These are phyloP conservation scores for Octomys mimax DNA, from an alignment of 2,797 vertebrate species.

Conservation along the genomic window DNA sequence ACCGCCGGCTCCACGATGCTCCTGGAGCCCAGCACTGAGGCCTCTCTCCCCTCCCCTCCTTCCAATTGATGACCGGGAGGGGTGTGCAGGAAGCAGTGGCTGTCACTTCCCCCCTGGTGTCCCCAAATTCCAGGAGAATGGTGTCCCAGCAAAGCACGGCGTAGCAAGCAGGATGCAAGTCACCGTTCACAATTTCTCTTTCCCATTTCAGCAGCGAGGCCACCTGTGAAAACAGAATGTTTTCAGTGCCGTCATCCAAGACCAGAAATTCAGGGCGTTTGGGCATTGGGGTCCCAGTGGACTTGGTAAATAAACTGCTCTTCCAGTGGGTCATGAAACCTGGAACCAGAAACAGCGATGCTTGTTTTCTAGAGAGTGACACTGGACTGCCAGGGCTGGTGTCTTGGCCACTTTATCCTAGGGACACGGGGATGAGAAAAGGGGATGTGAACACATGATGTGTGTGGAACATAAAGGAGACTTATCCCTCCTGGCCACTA, in stretches of 20 bases:
- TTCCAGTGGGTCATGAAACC: slow-evolving; percentile 7
- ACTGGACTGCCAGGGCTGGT: background rate
- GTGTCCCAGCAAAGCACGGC: background rate
- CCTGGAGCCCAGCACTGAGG: background rate
- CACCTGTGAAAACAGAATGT: slow-evolving; percentile 72
- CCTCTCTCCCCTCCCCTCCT: background rate
- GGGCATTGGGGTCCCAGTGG: slow-evolving; percentile 40
- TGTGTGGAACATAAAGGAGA: background rate
- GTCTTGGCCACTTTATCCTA: slow-evolving; percentile 14
- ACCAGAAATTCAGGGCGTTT: slow-evolving; percentile 31
- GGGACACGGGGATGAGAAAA: background rate
- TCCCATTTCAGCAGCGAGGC: slow-evolving; percentile 43
- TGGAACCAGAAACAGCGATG: slow-evolving; percentile 21
- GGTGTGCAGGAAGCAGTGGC: background rate
- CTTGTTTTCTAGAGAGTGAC: slow-evolving; percentile 65
- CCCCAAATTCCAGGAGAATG: background rate
- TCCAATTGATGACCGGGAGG: background rate
- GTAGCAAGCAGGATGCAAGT: slow-evolving; percentile 20
- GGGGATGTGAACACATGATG: background rate
- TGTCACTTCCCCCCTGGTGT: background rate
- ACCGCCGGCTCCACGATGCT: background rate
- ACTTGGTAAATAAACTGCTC: background rate
- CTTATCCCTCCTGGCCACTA: background rate
- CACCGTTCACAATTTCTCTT: slow-evolving; percentile 45
- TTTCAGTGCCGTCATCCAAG: slow-evolving; percentile 33